Conservation (phyloP, 2,888 invertebrate species). For the Agrochola lychnidis region DNA sequence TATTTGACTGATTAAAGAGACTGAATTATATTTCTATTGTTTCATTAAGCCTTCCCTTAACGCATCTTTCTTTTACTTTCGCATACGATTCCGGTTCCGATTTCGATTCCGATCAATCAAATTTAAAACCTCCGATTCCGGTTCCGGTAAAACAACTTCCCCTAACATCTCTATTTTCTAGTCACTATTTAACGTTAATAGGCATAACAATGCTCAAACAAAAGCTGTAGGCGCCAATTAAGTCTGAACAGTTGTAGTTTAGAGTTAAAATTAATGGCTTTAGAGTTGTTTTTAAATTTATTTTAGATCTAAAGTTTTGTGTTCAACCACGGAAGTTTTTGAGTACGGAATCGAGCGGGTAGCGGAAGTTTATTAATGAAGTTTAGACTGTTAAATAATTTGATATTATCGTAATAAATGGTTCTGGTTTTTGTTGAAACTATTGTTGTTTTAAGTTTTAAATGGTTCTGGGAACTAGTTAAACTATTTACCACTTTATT, state of each 20-base stretch:
- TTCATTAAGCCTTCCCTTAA: no score
- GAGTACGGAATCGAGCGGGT: slow-evolving; percentile 21
- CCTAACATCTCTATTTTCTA: not conserved
- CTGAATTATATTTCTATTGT: no score
- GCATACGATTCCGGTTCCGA: no score
- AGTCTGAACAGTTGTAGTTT: slow-evolving; percentile 54
- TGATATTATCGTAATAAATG: slow-evolving; percentile 23
- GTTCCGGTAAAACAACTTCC: no score
- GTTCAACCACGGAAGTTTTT: slow-evolving; percentile 52
- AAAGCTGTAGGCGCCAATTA: slow-evolving; percentile 56
- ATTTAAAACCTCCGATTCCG: no score
- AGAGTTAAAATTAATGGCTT: slow-evolving; percentile 51
- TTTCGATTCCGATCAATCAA: no score
- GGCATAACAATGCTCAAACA: slow-evolving; percentile 31
- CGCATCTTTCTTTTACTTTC: no score
- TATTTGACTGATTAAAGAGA: no score
- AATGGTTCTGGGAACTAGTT: not conserved
- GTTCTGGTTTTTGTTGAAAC: not conserved
- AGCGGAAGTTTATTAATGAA: slow-evolving; percentile 37
- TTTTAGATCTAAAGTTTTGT: slow-evolving; percentile 62
- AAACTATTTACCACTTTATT: no score
- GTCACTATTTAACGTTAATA: slow-evolving; percentile 34
- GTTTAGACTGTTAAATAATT: slow-evolving; percentile 36
- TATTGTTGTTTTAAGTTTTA: not conserved
- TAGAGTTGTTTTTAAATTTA: slow-evolving; percentile 66